phyloP scores from a whole-genome alignment of 2,888 invertebrate genomes.

The Silvanus unidentatus region DNA sequence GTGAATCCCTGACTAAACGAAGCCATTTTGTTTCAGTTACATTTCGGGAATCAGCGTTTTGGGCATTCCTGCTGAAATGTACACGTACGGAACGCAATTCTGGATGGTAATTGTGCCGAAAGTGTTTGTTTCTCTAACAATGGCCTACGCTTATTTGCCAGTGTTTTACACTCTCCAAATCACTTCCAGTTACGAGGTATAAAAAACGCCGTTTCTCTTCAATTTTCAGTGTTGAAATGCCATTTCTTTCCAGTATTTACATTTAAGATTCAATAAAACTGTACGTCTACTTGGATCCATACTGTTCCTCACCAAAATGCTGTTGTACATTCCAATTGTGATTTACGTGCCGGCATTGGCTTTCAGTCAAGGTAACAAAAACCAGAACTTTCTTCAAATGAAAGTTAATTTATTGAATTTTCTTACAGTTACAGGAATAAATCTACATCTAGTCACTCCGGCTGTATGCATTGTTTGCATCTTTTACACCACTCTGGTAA shows the following conservation, averaged over 20 bases:
- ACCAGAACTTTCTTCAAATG: constrained; percentile 6
- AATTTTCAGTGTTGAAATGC: constrained; percentile 5
- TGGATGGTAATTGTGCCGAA: constrained; percentile 62
- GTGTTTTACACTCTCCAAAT: constrained; percentile 70
- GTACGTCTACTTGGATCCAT: constrained; percentile 63
- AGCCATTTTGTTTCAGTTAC: constrained; percentile 65
- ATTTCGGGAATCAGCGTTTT: constrained; percentile 68
- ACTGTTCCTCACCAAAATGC: constrained; percentile 67
- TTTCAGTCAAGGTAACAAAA: constrained; percentile 66
- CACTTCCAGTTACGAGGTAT: constrained; percentile 69
- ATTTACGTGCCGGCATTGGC: constrained; percentile 85
- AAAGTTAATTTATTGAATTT: constrained; percentile 8
- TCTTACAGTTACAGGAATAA: constrained; percentile 71
- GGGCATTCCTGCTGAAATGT: constrained; percentile 71
- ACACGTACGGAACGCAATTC: constrained; percentile 68
- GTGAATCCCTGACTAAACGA: no score
- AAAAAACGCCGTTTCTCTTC: neutral
- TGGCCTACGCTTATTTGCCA: constrained; percentile 62
- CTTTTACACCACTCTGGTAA: constrained; percentile 85
- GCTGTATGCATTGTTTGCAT: constrained; percentile 83
- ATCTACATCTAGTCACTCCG: constrained; percentile 71
- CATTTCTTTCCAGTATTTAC: constrained; percentile 65
- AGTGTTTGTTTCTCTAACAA: constrained; percentile 60
- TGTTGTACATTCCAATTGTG: constrained; percentile 75
- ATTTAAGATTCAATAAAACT: constrained; percentile 61